A percentile compares a stretch with the other conserved stretches of the same genome.
phyloP scores from a whole-genome alignment of 1,140 invertebrate genomes.

The Daktulosphaira vitifoliae region DNA sequence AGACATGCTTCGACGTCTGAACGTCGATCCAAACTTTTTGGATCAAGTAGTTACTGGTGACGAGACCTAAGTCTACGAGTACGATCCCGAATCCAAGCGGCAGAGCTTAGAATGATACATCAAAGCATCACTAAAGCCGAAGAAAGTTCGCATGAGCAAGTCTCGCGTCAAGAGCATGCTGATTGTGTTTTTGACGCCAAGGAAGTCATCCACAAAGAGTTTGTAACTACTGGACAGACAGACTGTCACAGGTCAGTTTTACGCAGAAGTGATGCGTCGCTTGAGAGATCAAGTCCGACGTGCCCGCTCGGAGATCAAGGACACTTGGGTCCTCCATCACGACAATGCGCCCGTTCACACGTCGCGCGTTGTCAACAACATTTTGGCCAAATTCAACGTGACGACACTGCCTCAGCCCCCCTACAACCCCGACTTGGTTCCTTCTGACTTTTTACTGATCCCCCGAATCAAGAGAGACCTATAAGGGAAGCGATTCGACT shows the following conservation, averaged over 20 bases:
- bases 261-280: constrained; percentile 32
- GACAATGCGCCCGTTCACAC: constrained; percentile 39
- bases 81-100: constrained; percentile 1
- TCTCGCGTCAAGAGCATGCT: constrained; percentile 36
- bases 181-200: constrained; percentile 40
- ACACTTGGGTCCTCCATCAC: constrained; percentile 5
- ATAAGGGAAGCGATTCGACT: constrained; percentile 40
- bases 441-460: constrained; percentile 39
- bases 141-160: neutral
- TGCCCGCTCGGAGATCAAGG: neutral
- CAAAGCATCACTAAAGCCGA: neutral
- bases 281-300: constrained; percentile 7
- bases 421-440: constrained; percentile 40
- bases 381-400: constrained; percentile 36
- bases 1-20: neutral
- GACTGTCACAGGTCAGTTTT: constrained; percentile 35
- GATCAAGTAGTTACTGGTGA: neutral
- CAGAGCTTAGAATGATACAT: neutral
- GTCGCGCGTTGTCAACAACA: constrained; percentile 34
- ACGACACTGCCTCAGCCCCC: constrained; percentile 36
- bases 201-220: constrained; percentile 34
- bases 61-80: neutral
- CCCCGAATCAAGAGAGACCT: constrained; percentile 40
- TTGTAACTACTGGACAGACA: constrained; percentile 14
- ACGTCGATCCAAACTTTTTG: neutral